Evolutionary conservation across 2,888 invertebrate genomes (phyloP).

Genomic region (Lithophane socia): DNA sequence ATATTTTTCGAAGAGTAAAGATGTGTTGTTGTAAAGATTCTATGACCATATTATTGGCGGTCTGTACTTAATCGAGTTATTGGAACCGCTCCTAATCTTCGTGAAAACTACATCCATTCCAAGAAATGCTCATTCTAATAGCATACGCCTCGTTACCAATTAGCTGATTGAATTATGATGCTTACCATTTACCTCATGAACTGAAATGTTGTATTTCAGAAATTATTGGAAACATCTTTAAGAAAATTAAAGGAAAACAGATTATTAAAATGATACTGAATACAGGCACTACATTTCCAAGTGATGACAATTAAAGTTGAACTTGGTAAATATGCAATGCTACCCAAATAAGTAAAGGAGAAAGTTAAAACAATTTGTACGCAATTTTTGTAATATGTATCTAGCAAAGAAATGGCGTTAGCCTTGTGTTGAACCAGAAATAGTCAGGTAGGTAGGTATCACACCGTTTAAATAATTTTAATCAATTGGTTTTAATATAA

Average conservation of each 20-base stretch:
- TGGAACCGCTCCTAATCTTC: neutral
- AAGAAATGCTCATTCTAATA: neutral
- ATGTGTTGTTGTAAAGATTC: neutral
- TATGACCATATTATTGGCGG: neutral
- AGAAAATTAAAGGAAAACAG: neutral
- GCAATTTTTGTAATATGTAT: slow-evolving; percentile 7
- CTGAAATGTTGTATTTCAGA: neutral
- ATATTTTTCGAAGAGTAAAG: neutral
- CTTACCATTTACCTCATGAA: neutral
- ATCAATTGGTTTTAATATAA: slow-evolving; percentile 27
- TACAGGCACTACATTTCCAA: neutral
- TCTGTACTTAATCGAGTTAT: neutral
- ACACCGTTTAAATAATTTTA: slow-evolving; percentile 3
- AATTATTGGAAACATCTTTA: neutral
- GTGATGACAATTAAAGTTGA: neutral
- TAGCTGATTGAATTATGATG: neutral
- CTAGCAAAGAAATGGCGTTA: slow-evolving; percentile 5
- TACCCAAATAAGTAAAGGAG: slow-evolving; percentile 24
- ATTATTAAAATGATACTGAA: neutral
- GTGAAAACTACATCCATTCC: neutral
- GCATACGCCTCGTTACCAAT: neutral
- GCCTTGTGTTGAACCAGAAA: slow-evolving; percentile 4
- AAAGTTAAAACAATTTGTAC: slow-evolving; percentile 34
- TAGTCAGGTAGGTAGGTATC: neutral
- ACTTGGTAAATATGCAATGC: slow-evolving; percentile 6